These are phyloP conservation scores for Sarcophaga peregrina DNA, from an alignment of 1,140 invertebrate species.

Conservation along the genomic window DNA sequence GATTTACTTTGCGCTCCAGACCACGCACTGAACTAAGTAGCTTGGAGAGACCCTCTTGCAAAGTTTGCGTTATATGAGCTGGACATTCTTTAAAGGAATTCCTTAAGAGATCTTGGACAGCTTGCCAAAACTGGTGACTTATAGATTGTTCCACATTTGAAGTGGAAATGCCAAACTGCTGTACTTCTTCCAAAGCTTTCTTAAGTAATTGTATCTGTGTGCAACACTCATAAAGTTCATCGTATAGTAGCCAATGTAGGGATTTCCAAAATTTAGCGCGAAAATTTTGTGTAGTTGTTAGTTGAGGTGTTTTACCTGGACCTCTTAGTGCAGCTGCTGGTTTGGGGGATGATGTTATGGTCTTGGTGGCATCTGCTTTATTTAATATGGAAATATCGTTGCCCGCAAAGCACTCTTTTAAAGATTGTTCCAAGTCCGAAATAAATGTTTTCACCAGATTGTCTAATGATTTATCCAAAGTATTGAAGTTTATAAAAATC, in stretches of 20 bases:
- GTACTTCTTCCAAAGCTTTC: slow-evolving; percentile 57
- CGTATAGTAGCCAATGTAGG: slow-evolving; percentile 81
- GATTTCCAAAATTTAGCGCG: slow-evolving; percentile 81
- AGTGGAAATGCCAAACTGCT: slow-evolving; percentile 56
- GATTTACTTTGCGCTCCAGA: slow-evolving; percentile 58
- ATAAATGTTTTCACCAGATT: slow-evolving; percentile 62
- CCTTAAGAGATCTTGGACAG: slow-evolving; percentile 55
- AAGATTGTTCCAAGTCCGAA: slow-evolving; percentile 61
- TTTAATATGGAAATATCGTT: slow-evolving; percentile 62
- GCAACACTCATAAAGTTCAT: slow-evolving; percentile 76
- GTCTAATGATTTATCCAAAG: slow-evolving; percentile 59
- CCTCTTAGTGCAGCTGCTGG: slow-evolving; percentile 58
- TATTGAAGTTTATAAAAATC: slow-evolving; percentile 65
- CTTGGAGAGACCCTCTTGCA: slow-evolving; percentile 69
- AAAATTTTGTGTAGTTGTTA: slow-evolving; percentile 79
- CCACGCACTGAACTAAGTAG: slow-evolving; percentile 61
- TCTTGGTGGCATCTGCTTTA: slow-evolving; percentile 46
- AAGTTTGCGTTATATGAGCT: slow-evolving; percentile 67
- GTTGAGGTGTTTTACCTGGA: slow-evolving; percentile 75
- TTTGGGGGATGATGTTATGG: slow-evolving; percentile 48
- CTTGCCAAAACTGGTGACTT: slow-evolving; percentile 58
- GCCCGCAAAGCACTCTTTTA: slow-evolving; percentile 65
- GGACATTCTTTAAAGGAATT: slow-evolving; percentile 58
- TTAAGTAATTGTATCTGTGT: slow-evolving; percentile 72
- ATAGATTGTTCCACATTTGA: slow-evolving; percentile 54